phyloP scores from a whole-genome alignment of 2,888 invertebrate genomes.

The Frankliniella intonsa region DNA sequence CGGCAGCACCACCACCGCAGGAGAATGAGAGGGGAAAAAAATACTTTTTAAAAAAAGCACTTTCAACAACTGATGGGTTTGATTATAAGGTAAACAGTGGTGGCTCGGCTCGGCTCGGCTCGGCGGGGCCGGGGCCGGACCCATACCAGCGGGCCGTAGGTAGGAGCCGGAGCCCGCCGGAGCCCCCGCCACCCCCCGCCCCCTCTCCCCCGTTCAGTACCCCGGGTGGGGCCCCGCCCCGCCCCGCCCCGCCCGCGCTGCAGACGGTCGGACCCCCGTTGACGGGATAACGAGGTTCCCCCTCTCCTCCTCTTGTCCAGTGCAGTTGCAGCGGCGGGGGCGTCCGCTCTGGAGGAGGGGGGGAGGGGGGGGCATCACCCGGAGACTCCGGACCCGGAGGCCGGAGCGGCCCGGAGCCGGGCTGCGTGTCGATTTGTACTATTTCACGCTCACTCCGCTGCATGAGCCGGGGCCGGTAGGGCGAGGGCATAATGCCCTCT shows the following conservation, averaged over 20 bases:
- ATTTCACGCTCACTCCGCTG: neutral
- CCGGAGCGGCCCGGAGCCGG: neutral
- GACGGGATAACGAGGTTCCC: slow-evolving; percentile 11
- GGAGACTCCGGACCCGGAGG: neutral
- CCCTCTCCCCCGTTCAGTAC: neutral
- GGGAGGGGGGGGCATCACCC: neutral
- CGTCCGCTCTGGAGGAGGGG: neutral
- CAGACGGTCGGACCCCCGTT: neutral
- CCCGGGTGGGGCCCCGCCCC: neutral
- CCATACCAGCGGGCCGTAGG: neutral
- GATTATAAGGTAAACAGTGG: slow-evolving; percentile 24
- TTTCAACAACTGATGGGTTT: slow-evolving; percentile 22
- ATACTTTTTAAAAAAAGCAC: neutral
- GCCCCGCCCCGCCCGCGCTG: neutral
- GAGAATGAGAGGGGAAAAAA: neutral
- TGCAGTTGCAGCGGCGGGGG: too few species aligned
- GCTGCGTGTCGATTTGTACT: slow-evolving; percentile 6
- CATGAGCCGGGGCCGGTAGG: neutral
- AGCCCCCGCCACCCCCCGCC: neutral
- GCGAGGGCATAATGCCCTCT: too few species aligned
- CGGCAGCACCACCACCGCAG: too few species aligned
- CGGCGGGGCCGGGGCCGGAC: neutral
- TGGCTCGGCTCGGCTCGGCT: neutral
- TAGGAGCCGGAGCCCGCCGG: neutral
- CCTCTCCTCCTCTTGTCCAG: neutral